phyloP scores from a whole-genome alignment of 2,888 invertebrate species.

The Eurytoma californica region DNA sequence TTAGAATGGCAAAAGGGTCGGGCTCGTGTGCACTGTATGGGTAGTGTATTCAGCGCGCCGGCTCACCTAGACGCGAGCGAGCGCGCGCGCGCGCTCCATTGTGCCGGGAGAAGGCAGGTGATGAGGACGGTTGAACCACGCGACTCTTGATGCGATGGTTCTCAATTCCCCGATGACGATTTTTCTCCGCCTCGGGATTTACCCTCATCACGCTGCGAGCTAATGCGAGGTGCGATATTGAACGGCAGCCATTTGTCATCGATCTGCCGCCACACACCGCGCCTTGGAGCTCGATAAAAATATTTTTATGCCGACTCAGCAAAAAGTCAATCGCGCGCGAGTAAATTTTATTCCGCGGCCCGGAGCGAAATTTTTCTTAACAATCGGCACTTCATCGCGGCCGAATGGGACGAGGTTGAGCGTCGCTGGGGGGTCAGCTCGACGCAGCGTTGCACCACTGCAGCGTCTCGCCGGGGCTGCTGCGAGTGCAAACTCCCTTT shows the following conservation, averaged over 20 bases:
- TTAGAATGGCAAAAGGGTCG: slow-evolving; percentile 34
- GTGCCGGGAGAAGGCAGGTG: slow-evolving; percentile 72
- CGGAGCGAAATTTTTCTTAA: not conserved
- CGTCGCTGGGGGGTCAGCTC: slow-evolving; percentile 61
- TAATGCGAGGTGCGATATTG: no score
- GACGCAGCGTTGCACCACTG: slow-evolving; percentile 65
- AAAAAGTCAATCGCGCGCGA: no score
- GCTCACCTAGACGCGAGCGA: slow-evolving; percentile 53
- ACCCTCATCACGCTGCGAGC: no score
- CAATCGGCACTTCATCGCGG: no score
- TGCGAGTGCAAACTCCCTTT: slow-evolving; percentile 64
- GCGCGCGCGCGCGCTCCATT: slow-evolving; percentile 62
- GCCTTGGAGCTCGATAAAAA: no score
- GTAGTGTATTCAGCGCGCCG: slow-evolving; percentile 66
- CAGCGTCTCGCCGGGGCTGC: slow-evolving; percentile 31
- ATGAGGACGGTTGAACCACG: slow-evolving; percentile 74
- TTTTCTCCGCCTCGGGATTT: not conserved
- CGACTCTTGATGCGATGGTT: slow-evolving; percentile 66
- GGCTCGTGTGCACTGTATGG: slow-evolving; percentile 46
- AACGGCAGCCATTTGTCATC: no score
- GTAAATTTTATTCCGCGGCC: no score
- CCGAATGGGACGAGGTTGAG: slow-evolving; percentile 58
- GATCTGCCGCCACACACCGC: no score
- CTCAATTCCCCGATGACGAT: slow-evolving; percentile 53
- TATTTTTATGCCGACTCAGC: no score